phyloP scores from a whole-genome alignment of 2,888 invertebrate genomes.

The Dynastes maya region DNA sequence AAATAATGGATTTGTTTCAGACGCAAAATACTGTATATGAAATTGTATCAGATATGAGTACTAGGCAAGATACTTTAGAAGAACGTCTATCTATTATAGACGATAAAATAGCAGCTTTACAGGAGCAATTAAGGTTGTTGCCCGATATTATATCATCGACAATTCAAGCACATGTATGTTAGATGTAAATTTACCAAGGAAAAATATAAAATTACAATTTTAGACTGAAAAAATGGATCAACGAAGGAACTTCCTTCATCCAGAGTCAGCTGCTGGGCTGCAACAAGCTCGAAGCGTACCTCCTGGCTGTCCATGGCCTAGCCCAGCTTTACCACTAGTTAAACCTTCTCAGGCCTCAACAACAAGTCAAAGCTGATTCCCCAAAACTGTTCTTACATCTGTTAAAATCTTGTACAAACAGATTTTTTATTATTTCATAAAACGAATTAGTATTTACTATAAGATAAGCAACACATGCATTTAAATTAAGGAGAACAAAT shows the following conservation, averaged over 20 bases:
- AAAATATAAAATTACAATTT: constrained; percentile 31
- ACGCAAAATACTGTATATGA: constrained; percentile 99
- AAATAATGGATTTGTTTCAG: constrained; percentile 74
- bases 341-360: constrained; percentile 59
- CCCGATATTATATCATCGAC: constrained; percentile 84
- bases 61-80: constrained; percentile 93
- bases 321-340: constrained; percentile 81
- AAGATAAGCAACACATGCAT: constrained; percentile 46
- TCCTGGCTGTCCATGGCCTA: constrained; percentile 85
- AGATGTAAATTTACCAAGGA: neutral
- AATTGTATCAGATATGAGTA: constrained; percentile 97
- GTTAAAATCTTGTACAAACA: constrained; percentile 47
- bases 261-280: constrained; percentile 84
- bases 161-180: constrained; percentile 69
- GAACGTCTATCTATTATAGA: constrained; percentile 94
- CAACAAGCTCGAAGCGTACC: constrained; percentile 71
- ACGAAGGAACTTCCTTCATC: constrained; percentile 88
- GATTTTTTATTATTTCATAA: constrained; percentile 47
- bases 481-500: constrained; percentile 48
- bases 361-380: constrained; percentile 67
- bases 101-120: constrained; percentile 89
- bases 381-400: constrained; percentile 48
- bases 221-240: constrained; percentile 73
- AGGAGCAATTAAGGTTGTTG: constrained; percentile 89
- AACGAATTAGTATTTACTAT: constrained; percentile 48